These are phyloP conservation scores for Malachius bipustulatus DNA, from an alignment of 2,888 invertebrate genomes.

Conservation along the genomic window DNA sequence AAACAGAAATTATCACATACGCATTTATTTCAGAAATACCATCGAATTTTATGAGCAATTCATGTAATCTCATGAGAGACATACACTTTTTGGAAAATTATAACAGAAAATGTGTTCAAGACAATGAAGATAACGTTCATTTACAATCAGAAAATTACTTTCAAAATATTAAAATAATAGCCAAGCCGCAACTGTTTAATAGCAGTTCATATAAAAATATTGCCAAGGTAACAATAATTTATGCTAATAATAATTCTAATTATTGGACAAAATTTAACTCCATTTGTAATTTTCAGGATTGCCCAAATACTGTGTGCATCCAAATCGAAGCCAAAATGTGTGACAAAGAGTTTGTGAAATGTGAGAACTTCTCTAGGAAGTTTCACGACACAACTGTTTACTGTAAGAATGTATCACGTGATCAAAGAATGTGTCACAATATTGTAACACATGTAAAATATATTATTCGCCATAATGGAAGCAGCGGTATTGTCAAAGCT, in stretches of 20 bases:
- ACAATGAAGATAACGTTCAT: constrained; percentile 24
- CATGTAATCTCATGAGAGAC: constrained; percentile 31
- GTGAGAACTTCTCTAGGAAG: constrained; percentile 20
- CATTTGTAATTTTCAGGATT: constrained; percentile 28
- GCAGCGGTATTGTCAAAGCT: too few relatives aligned
- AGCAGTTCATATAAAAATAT: constrained; percentile 22
- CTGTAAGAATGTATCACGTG: too few relatives aligned
- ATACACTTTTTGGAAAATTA: constrained; percentile 38
- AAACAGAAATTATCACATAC: too few relatives aligned
- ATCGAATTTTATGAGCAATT: constrained; percentile 27
- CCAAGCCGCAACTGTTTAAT: constrained; percentile 26
- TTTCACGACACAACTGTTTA: too few relatives aligned
- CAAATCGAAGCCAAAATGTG: constrained; percentile 28
- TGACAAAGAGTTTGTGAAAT: constrained; percentile 25
- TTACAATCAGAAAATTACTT: constrained; percentile 32
- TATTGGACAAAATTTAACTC: neutral
- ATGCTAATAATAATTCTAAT: neutral
- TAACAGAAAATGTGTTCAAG: constrained; percentile 34
- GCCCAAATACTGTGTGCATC: constrained; percentile 31
- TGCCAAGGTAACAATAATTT: constrained; percentile 24
- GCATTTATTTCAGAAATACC: constrained; percentile 28
- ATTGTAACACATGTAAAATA: constrained; percentile 28
- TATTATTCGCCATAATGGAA: constrained; percentile 30
- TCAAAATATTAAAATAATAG: constrained; percentile 26
- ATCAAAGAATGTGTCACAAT: constrained; percentile 28